Percentiles rank a stretch among this genome's conserved stretches.
Conservation (phyloP, 2,113 vertebrate species). For the Gallinago paraguaiae region DNA sequence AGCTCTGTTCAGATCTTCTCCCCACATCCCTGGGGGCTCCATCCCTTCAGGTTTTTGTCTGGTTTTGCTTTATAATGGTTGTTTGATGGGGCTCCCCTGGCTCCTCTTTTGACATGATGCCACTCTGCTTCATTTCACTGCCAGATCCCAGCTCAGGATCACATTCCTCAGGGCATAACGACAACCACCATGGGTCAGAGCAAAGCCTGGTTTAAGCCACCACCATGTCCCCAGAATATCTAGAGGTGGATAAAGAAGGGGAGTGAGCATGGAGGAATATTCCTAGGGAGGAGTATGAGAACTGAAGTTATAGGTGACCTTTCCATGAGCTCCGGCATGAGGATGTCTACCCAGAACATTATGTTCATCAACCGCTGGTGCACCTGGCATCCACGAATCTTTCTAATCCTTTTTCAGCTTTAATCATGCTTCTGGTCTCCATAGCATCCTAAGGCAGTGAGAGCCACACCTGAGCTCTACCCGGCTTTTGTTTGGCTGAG, state of each 20-base stretch:
- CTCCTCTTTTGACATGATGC: not conserved
- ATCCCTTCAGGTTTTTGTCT: not conserved
- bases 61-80: not conserved
- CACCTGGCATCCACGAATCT: fast-evolving
- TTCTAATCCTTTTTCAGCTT: not conserved
- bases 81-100: not conserved
- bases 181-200: not conserved
- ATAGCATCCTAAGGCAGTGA: not conserved
- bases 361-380: fast-evolving
- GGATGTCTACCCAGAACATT: not conserved
- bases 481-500: not conserved
- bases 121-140: not conserved
- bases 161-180: not conserved
- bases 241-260: not conserved
- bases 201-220: not conserved
- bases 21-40: not conserved
- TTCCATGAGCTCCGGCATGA: fast-evolving
- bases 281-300: not conserved
- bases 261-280: not conserved
- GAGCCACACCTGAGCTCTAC: not conserved
- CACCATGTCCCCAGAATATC: not conserved
- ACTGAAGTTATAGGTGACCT: not conserved
- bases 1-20: not conserved
- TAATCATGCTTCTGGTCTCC: not conserved
- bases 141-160: not conserved